Percentiles rank a stretch among this genome's conserved stretches.
Conservation (phyloP, 2,797 vertebrate genomes). For the Cephalopachus bancanus region DNA sequence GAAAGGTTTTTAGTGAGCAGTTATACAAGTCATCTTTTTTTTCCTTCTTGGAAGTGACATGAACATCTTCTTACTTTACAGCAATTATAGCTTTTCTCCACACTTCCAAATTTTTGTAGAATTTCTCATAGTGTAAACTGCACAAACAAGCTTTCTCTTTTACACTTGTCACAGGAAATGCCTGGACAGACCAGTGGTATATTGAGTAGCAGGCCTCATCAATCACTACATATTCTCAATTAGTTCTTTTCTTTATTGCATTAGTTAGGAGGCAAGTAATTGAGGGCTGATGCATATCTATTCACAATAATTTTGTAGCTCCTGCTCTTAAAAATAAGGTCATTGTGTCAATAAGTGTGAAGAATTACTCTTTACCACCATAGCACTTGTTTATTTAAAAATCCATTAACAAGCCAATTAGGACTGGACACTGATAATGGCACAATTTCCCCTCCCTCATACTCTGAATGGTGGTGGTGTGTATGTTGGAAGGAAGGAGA, state of each 20-base stretch:
- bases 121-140: not conserved
- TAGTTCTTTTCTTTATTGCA: not conserved
- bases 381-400: not conserved
- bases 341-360: not conserved
- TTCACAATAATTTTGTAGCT: not conserved
- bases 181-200: rapidly evolving
- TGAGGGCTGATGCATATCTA: not conserved
- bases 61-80: not conserved
- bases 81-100: not conserved
- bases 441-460: no score
- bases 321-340: not conserved
- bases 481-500: not conserved
- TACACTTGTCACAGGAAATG: not conserved
- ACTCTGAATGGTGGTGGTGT: not conserved
- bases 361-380: not conserved
- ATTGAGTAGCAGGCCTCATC: not conserved
- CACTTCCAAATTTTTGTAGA: not conserved
- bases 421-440: not conserved
- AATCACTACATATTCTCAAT: not conserved
- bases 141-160: not conserved
- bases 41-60: not conserved
- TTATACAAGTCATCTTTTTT: not conserved
- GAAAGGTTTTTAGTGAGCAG: not conserved
- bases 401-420: not conserved
- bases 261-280: not conserved